Evolutionary conservation across 2,888 invertebrate genomes (phyloP).

Genomic region (Dione juno): DNA sequence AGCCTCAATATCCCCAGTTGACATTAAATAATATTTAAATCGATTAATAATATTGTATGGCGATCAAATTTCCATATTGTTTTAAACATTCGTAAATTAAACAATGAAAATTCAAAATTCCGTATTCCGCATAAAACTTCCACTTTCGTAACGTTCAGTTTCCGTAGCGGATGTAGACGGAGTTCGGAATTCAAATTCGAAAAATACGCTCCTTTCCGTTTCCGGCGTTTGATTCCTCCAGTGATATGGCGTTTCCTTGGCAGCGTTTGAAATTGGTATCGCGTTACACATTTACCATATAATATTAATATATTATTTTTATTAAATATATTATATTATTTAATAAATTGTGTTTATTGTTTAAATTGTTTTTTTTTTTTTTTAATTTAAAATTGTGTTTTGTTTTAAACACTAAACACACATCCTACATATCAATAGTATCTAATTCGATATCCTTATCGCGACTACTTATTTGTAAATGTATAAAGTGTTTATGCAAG

Average conservation of each 20-base stretch:
- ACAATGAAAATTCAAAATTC: slow-evolving; percentile 44
- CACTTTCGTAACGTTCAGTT: slow-evolving; percentile 71
- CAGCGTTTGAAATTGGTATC: slow-evolving; percentile 60
- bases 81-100: slow-evolving; percentile 22
- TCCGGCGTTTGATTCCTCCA: slow-evolving; percentile 82
- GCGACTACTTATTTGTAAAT: slow-evolving; percentile 48
- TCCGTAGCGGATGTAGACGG: slow-evolving; percentile 75
- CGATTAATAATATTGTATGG: no score
- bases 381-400: no score
- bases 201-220: slow-evolving; percentile 82
- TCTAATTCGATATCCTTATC: slow-evolving; percentile 42
- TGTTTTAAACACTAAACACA: no score
- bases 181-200: slow-evolving; percentile 83
- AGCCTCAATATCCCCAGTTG: no score
- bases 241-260: slow-evolving; percentile 79
- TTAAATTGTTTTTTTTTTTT: no score
- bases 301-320: neutral
- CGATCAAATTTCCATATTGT: no score
- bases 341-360: no score
- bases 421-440: neutral
- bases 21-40: no score
- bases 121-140: slow-evolving; percentile 62
- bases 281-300: slow-evolving; percentile 41
- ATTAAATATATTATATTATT: no score
- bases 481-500: slow-evolving; percentile 53